Conservation (phyloP, 2,797 vertebrate genomes). For the Esox lucius region DNA sequence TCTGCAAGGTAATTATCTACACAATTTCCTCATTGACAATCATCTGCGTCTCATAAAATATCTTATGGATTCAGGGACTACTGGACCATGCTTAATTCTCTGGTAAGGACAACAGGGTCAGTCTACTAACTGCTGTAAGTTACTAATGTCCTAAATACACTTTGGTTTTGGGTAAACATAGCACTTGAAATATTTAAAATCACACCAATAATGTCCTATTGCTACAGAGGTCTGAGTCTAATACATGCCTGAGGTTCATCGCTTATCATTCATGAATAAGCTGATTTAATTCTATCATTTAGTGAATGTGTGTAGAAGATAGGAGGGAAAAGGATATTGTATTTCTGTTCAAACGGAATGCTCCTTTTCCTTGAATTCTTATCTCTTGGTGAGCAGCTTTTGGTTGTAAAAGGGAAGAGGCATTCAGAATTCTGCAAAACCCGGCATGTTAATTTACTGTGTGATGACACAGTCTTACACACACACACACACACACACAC, state of each 20-base stretch:
- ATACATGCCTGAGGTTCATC: neutral
- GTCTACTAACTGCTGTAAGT: too few species aligned
- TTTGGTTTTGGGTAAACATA: neutral
- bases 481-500: neutral
- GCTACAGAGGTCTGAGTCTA: neutral
- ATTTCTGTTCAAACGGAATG: neutral
- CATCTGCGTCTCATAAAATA: neutral
- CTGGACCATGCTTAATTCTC: neutral
- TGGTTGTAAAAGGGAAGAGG: constrained; percentile 1
- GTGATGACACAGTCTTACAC: neutral
- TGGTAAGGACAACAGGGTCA: neutral
- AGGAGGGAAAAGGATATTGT: neutral
- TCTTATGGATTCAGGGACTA: neutral
- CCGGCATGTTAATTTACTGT: neutral
- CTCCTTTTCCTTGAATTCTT: neutral
- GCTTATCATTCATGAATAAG: neutral
- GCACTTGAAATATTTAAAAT: neutral
- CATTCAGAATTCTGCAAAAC: neutral
- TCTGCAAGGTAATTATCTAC: neutral
- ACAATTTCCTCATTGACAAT: neutral
- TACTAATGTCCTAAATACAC: neutral
- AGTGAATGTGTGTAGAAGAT: neutral
- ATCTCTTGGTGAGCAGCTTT: constrained; percentile 13
- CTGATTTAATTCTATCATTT: neutral
- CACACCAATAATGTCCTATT: neutral